Percentiles rank a stretch among this genome's conserved stretches.
phyloP scores from a whole-genome alignment of 2,113 vertebrate species.

The Thalassarche chlororhynchos region DNA sequence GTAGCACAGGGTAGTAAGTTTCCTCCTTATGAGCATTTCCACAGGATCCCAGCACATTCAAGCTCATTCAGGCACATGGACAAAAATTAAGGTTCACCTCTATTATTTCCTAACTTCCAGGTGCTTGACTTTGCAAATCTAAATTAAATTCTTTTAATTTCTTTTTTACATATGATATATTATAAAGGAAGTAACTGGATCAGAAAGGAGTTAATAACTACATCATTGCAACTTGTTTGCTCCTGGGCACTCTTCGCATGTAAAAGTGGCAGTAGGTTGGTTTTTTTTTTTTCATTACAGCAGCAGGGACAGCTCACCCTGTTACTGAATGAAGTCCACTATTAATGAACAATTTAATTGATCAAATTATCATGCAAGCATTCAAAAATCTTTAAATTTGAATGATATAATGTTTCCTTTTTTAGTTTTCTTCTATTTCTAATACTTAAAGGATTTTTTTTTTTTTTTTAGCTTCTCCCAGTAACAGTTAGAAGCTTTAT shows the following conservation, averaged over 20 bases:
- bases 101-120: background rate
- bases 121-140: background rate
- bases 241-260: background rate
- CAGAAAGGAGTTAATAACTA: background rate
- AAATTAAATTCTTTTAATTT: background rate
- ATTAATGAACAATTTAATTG: background rate
- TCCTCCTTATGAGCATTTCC: background rate
- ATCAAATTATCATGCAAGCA: background rate
- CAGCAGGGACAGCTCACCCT: background rate
- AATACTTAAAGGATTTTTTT: background rate
- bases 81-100: background rate
- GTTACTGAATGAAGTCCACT: background rate
- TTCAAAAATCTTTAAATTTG: background rate
- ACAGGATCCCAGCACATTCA: background rate
- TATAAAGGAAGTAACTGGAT: background rate
- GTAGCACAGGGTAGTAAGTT: background rate
- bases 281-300: background rate
- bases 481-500: background rate
- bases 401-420: background rate
- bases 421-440: background rate
- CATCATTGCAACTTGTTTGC: background rate
- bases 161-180: background rate
- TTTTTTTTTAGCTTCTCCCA: background rate
- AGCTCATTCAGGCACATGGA: background rate
- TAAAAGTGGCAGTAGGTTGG: background rate